Evolutionary conservation across 2,797 vertebrate species (phyloP).

Genomic region (Bucorvus abyssinicus): DNA sequence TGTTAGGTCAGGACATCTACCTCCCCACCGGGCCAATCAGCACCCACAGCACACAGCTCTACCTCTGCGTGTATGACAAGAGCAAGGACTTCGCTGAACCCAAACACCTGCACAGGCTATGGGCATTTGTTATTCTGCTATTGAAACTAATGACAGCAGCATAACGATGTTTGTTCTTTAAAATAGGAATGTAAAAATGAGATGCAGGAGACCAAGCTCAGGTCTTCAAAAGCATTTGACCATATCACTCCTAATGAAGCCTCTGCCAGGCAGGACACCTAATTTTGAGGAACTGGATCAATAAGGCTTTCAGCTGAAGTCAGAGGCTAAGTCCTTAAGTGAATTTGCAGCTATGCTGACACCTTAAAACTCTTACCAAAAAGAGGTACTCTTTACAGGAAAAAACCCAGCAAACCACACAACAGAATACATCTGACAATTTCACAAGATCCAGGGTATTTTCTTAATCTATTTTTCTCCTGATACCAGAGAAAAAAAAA

Average conservation of each 20-base stretch:
- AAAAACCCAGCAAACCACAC: not conserved
- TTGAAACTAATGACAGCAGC: not conserved
- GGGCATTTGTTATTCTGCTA: not conserved
- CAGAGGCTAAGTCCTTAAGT: not conserved
- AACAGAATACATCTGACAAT: not conserved
- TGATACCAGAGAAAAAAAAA: not conserved
- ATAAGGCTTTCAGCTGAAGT: not conserved
- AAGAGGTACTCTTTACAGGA: not conserved
- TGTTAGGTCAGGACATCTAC: not conserved
- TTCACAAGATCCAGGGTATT: not conserved
- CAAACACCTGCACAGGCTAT: not conserved
- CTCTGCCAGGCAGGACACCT: not conserved
- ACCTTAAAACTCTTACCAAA: not conserved
- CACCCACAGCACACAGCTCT: too few relatives aligned
- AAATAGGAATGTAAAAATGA: not conserved
- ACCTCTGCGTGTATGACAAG: too few relatives aligned
- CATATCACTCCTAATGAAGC: not conserved
- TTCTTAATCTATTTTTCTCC: not conserved
- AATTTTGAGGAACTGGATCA: not conserved
- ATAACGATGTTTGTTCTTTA: not conserved
- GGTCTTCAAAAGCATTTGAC: not conserved
- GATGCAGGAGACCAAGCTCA: not conserved
- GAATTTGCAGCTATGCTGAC: not conserved
- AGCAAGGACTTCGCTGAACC: not conserved
- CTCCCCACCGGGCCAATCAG: fast-evolving